phyloP scores from a whole-genome alignment of 2,113 vertebrate species.

The Gallinago jamesoni region DNA sequence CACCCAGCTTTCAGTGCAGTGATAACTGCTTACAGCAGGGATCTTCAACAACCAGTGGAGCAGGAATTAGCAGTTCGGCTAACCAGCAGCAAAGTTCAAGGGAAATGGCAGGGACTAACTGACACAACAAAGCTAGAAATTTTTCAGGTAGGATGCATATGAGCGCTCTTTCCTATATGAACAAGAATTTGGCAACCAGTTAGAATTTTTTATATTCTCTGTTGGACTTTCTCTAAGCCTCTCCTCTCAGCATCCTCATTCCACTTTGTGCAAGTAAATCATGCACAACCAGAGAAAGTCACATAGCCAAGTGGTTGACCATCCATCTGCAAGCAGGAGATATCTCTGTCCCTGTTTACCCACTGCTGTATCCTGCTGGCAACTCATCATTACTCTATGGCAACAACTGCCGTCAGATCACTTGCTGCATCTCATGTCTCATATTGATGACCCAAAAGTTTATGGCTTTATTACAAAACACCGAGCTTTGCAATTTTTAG shows the following conservation, averaged over 20 bases:
- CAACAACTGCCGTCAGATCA: background rate
- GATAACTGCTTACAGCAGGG: background rate
- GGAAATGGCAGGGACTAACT: background rate
- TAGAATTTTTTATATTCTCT: background rate
- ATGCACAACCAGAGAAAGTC: background rate
- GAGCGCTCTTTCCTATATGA: background rate
- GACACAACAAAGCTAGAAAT: background rate
- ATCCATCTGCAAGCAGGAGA: background rate
- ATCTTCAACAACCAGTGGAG: background rate
- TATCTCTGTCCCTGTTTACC: background rate
- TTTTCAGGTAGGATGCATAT: background rate
- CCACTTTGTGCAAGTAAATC: background rate
- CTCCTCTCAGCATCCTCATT: background rate
- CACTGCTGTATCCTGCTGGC: background rate
- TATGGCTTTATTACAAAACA: background rate
- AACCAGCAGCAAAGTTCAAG: background rate
- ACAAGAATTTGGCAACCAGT: rapidly evolving
- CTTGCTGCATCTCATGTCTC: background rate
- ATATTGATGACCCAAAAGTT: background rate
- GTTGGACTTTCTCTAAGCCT: background rate
- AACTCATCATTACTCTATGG: background rate
- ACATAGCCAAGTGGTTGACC: background rate
- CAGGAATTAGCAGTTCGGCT: background rate
- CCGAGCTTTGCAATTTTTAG: background rate
- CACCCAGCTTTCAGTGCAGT: background rate